Percentiles rank a stretch among this genome's conserved stretches.
Evolutionary conservation across 2,113 vertebrate species (phyloP).

Genomic region (Microcebus griseorufus): DNA sequence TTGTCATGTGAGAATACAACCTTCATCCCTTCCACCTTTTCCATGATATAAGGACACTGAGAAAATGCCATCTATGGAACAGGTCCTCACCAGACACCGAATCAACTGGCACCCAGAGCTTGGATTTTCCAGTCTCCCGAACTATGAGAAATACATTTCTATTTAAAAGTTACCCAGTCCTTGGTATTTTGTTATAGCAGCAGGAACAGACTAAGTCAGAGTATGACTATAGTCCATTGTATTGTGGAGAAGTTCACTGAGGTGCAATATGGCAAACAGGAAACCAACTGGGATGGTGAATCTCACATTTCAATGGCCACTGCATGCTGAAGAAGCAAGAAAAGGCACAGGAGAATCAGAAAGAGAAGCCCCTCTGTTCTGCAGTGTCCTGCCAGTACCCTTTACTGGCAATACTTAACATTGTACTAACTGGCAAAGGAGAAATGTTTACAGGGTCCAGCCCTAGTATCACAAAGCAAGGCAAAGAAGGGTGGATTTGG

Average conservation of each 20-base stretch:
- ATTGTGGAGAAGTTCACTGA: neutral
- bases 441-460: neutral
- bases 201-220: neutral
- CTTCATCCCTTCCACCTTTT: neutral
- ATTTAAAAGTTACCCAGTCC: too few species aligned
- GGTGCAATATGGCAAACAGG: neutral
- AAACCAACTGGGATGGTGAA: neutral
- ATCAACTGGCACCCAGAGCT: too few species aligned
- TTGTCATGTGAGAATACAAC: neutral
- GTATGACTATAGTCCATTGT: neutral
- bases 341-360: neutral
- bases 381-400: neutral
- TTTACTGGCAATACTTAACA: neutral
- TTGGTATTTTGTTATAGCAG: neutral
- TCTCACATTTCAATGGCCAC: neutral
- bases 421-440: neutral
- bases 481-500: neutral
- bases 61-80: neutral
- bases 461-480: neutral
- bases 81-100: too few species aligned
- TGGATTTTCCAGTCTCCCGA: too few species aligned
- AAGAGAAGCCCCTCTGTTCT: neutral
- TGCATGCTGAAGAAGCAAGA: neutral
- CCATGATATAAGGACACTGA: neutral
- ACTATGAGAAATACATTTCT: too few species aligned